Conservation (phyloP, 2,888 invertebrate species). For the Allophyes oxyacanthae region DNA sequence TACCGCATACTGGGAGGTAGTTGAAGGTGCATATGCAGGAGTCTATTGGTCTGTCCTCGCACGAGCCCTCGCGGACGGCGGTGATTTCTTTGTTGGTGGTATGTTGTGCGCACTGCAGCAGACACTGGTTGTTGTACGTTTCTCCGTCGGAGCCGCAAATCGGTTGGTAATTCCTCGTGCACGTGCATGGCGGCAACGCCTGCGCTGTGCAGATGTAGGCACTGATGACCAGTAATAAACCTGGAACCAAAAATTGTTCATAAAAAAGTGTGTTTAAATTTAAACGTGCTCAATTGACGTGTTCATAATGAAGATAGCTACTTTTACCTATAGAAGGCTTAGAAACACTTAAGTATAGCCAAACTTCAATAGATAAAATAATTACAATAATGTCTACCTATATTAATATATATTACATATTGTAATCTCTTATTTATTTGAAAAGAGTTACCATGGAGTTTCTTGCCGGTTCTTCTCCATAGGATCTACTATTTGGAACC, state of each 20-base stretch:
- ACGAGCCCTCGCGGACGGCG: conserved; percentile 31
- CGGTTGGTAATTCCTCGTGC: conserved; percentile 70
- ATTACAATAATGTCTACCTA: too few relatives aligned
- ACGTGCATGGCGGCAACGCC: conserved; percentile 68
- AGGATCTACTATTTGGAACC: too few relatives aligned
- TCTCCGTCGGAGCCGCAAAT: conserved; percentile 93
- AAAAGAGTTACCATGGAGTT: too few relatives aligned
- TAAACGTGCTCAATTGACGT: too few relatives aligned
- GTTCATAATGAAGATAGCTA: too few relatives aligned
- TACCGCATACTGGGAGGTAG: conserved; percentile 65
- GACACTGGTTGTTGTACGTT: conserved; percentile 91
- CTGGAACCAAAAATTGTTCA: conserved; percentile 50
- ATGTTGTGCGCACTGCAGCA: conserved; percentile 86
- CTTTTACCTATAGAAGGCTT: too few relatives aligned
- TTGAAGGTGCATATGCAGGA: conserved; percentile 53
- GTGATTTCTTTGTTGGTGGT: conserved; percentile 30
- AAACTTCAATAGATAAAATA: too few relatives aligned
- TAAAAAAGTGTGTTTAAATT: too few relatives aligned
- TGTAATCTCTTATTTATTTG: too few relatives aligned
- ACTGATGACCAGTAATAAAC: conserved; percentile 58
- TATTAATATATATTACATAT: too few relatives aligned
- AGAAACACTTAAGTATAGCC: too few relatives aligned
- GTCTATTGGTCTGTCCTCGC: conserved; percentile 18
- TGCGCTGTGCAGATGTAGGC: conserved; percentile 50
- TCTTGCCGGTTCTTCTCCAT: too few relatives aligned